These are phyloP conservation scores for Tympanuchus pallidicinctus DNA, from an alignment of 2,113 vertebrate genomes.

Conservation along the genomic window DNA sequence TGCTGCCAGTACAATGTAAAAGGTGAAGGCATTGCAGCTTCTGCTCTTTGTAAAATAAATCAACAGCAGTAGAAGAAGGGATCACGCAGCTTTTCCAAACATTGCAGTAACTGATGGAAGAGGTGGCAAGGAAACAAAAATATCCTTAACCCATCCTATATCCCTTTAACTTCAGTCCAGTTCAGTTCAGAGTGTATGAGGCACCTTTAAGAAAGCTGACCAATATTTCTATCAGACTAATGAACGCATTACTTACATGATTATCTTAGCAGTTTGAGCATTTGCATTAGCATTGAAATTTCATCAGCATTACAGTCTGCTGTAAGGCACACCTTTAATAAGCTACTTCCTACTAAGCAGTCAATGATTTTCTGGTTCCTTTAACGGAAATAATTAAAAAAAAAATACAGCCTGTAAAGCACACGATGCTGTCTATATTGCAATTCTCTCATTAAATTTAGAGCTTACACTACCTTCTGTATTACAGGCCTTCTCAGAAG, in stretches of 20 bases:
- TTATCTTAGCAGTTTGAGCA: neutral
- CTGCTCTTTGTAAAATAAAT: slow-evolving; percentile 29
- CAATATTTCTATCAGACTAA: neutral
- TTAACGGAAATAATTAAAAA: neutral
- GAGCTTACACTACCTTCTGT: neutral
- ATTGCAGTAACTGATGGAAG: neutral
- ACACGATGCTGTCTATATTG: neutral
- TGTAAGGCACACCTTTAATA: neutral
- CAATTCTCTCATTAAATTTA: neutral
- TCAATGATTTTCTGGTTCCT: neutral
- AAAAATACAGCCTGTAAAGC: neutral
- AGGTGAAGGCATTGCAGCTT: neutral
- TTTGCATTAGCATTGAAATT: neutral
- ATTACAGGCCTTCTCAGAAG: neutral
- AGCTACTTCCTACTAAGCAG: neutral
- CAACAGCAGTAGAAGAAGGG: neutral
- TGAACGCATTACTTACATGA: neutral
- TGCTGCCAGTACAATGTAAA: accelerated
- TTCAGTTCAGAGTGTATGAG: neutral
- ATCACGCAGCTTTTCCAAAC: neutral
- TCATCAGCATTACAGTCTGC: neutral
- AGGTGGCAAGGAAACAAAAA: neutral
- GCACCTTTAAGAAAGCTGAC: neutral
- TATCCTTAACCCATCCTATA: neutral
- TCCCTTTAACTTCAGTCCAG: neutral